phyloP scores from a whole-genome alignment of 1,140 invertebrate genomes.

The Hormaphis cornu region DNA sequence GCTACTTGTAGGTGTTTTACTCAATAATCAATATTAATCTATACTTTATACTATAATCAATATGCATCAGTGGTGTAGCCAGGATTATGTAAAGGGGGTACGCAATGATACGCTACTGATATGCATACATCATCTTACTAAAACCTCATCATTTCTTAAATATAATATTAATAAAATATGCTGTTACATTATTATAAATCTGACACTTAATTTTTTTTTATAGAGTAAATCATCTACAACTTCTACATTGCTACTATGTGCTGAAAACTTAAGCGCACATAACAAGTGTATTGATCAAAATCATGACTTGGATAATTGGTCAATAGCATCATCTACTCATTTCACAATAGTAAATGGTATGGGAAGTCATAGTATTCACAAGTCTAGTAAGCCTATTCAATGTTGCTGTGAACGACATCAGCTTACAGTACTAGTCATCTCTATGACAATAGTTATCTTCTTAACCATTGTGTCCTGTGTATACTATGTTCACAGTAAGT shows the following conservation, averaged over 20 bases:
- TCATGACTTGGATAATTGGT: conserved; percentile 49
- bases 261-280: neutral
- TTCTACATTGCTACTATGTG: neutral
- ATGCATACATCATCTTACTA: neutral
- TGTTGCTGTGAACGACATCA: conserved; percentile 56
- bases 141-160: neutral
- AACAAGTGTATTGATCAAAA: neutral
- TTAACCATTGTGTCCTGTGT: conserved; percentile 65
- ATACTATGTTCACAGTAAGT: conserved; percentile 49
- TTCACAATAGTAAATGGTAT: conserved; percentile 74
- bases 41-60: too few species aligned
- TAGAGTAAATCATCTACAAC: conserved; percentile 22
- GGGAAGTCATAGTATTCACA: conserved; percentile 46
- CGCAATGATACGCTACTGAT: too few species aligned
- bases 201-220: neutral
- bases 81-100: too few species aligned
- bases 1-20: too few species aligned
- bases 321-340: conserved; percentile 72
- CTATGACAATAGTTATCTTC: conserved; percentile 55
- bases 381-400: conserved; percentile 39
- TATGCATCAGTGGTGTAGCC: too few species aligned
- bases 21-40: too few species aligned
- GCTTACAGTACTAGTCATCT: conserved; percentile 64
- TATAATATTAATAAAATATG: neutral
- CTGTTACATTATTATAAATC: too few species aligned